phyloP scores from a whole-genome alignment of 2,888 invertebrate genomes.

The Pachycephus smyrnensis region DNA sequence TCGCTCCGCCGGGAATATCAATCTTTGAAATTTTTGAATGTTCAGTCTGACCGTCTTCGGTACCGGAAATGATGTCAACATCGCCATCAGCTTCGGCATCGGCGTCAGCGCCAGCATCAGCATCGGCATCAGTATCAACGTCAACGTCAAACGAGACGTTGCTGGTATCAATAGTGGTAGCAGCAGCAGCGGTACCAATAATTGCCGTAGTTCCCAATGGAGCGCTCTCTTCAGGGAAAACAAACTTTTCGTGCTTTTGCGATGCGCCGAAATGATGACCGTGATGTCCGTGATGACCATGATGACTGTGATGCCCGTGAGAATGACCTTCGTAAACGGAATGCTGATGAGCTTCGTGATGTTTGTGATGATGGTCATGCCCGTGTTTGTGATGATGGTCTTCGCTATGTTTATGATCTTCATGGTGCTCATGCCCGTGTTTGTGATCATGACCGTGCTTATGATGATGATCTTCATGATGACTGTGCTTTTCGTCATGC shows the following conservation, averaged over 20 bases:
- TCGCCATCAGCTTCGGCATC: not conserved
- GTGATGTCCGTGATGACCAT: constrained; percentile 36
- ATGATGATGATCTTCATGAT: constrained; percentile 53
- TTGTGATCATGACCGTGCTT: constrained; percentile 32
- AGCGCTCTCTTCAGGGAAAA: constrained; percentile 44
- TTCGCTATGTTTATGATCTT: constrained; percentile 37
- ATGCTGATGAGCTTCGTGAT: constrained; percentile 50
- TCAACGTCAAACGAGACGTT: not conserved
- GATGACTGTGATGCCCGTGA: constrained; percentile 29
- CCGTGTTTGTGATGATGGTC: constrained; percentile 35
- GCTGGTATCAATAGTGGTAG: constrained; percentile 16
- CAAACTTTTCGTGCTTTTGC: constrained; percentile 49
- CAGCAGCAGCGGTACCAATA: constrained; percentile 20
- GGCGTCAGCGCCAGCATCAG: not conserved
- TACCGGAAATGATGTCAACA: not conserved
- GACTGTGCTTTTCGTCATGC: constrained; percentile 36
- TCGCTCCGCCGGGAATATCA: not conserved
- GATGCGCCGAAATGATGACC: constrained; percentile 18
- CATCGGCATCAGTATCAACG: constrained; percentile 11
- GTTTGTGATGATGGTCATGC: constrained; percentile 36
- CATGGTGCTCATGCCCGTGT: constrained; percentile 45
- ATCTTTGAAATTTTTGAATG: not conserved
- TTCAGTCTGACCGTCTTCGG: not conserved
- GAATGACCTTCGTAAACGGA: constrained; percentile 42
- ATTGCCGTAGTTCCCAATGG: constrained; percentile 22